Base-by-base conservation (phyloP, 2,113 vertebrate genomes). In the Tragulus kanchil region DNA sequence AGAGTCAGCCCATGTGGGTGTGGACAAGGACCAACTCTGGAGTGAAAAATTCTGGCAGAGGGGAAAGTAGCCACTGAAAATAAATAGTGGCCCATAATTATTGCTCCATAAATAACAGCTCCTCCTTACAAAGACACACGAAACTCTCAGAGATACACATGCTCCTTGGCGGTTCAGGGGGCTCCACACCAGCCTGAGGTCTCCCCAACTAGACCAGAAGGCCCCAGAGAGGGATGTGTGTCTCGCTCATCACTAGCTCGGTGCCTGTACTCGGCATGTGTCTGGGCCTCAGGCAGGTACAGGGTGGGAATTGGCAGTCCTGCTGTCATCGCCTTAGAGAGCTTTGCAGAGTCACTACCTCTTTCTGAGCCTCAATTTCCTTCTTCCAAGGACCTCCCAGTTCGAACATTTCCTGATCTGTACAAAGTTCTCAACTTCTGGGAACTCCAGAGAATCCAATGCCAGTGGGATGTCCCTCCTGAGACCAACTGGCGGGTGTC, bases 321-420 rank as follows among this genome's bases (percentile, higher is more conserved):
- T 13, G 15, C 52, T 58, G 11, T 13, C 6, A 5, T 31, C 5
- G 6, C 12, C 31, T 61, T 90, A 7, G 17, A 17, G 73, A 25
- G 12, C 82, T 84, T 16, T 67, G 45, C 48, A 28, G 83, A 36
- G 59, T 88, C 65, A 64, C 16, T 65, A 9, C 77, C 42, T 82
- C 56, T 92, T 64, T 78, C 88, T 62, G 64, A 36, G 65, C 26
- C 89, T 90, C 85, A 42, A 17, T 48, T 89, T 96, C 56, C 84
- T 94, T 87, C 54, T 84, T 65, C 31, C 2, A 93, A 58, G 10
- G 62, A 28, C 31, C 71, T 75, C 10, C 50, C 8, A 23, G 9
- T 67, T 58, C 48, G 92, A 93, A 59, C 7, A 75, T 56, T 85
- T 11, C 25, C 42, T 81, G 61, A 85, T 65, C 92, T 31, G 69